Base-by-base conservation (phyloP, 1,140 invertebrate genomes). In the Wiebesia pumilae region DNA sequence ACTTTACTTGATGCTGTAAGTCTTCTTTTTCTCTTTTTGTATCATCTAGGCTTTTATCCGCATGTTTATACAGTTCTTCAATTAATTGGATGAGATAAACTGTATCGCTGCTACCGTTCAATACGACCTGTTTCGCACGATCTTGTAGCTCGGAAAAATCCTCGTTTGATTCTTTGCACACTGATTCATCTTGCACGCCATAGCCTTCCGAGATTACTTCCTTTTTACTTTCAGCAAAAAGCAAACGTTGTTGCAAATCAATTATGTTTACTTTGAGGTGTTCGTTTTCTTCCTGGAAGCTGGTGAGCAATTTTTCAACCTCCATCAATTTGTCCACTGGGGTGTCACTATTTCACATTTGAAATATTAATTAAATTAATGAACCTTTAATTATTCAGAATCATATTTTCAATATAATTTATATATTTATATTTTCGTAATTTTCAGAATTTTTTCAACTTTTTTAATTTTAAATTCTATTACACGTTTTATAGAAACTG, bases 171-270 rank as follows among this genome's bases (percentile, higher is more conserved):
- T 91, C 89, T 40, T 92, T 91, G 14, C 87, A 87, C 0, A 62
- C 40, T 24, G 90, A 87, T 1, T 88, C 84, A 47, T 92, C 90
- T 65, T 92, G 92, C 85, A 95, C 94, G 7, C 95, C 95, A 87
- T 94, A 96, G 86, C 96, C 96, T 91, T 96, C 96, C 3, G 95
- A 95, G 27, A 96, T 95, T 38, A 96, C 93, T 90, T 96, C 96
- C 43, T 95, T 95, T 78, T 94, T 91, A 16, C 93, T 94, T 83
- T 94, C 93, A 35, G 94, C 92, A 58, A 88, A 91, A 84, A 95
- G 92, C 14, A 96, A 73, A 27, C 91, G 91, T 43, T 90, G 88
- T 58, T 94, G 92, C 3, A 93, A 91, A 81, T 95, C 94, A 0
- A 94, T 91, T 10, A 96, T 94, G 90, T 95, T 95, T 82, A 94